Conservation (phyloP, 2,888 invertebrate species). For the Drosophila parthenogenetica region DNA sequence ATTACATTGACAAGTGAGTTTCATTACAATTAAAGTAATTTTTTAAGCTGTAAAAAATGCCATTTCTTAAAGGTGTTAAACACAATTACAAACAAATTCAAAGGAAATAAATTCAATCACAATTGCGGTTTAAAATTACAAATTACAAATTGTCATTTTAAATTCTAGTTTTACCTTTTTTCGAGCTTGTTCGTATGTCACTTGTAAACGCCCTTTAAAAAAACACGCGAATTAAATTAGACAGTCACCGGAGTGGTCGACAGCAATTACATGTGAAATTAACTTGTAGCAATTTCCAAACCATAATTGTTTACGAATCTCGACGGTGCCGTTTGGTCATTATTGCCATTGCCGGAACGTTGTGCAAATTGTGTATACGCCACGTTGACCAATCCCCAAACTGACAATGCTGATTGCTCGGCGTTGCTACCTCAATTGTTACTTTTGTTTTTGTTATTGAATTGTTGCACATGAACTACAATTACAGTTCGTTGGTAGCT, state of each 20-base stretch:
- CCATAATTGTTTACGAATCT: conserved; percentile 79
- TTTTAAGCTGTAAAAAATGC: neutral
- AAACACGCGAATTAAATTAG: conserved; percentile 55
- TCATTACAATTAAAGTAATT: conserved; percentile 30
- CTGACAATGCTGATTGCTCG: conserved; percentile 61
- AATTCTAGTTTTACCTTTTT: conserved; percentile 25
- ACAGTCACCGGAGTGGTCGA: conserved; percentile 36
- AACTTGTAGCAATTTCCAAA: conserved; percentile 78
- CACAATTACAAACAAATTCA: conserved; percentile 41
- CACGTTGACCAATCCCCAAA: conserved; percentile 74
- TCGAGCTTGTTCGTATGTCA: conserved; percentile 10
- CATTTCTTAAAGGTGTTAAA: conserved; percentile 41
- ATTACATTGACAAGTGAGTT: conserved; percentile 84
- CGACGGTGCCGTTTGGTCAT: conserved; percentile 36
- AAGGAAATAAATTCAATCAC: conserved; percentile 51
- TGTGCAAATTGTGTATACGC: conserved; percentile 74
- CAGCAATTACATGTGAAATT: conserved; percentile 70
- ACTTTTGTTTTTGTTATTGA: conserved; percentile 13
- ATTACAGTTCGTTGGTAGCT: conserved; percentile 38
- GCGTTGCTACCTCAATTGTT: conserved; percentile 49
- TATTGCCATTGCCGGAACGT: conserved; percentile 47
- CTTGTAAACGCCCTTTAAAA: conserved; percentile 66
- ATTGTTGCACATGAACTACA: conserved; percentile 38
- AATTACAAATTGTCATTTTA: conserved; percentile 44
- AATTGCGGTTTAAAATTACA: conserved; percentile 39